Evolutionary conservation across 2,888 invertebrate genomes (phyloP).

Genomic region (Oscheius onirici): DNA sequence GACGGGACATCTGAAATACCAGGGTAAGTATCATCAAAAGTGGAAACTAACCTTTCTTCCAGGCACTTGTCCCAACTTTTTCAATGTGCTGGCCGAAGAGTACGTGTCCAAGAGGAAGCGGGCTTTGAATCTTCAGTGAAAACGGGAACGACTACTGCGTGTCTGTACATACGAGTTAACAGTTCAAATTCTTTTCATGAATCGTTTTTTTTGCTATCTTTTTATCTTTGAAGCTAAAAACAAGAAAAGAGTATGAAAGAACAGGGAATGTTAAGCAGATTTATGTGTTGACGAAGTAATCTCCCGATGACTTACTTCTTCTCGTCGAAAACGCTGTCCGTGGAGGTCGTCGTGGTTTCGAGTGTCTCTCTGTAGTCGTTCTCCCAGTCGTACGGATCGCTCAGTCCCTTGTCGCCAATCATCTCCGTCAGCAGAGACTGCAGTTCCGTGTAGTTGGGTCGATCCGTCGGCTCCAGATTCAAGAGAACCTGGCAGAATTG

Average conservation of each 20-base stretch:
- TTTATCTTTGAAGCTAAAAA: not conserved
- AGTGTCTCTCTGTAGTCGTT: conserved; percentile 5
- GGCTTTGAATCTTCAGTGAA: conserved; percentile 16
- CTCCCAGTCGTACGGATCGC: conserved; percentile 60
- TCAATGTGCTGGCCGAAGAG: conserved; percentile 49
- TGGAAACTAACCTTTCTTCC: conserved; percentile 4
- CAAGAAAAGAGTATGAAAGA: not conserved
- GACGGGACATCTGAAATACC: conserved; percentile 40
- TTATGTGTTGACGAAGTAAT: not conserved
- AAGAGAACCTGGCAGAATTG: conserved; percentile 47
- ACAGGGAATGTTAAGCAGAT: not conserved
- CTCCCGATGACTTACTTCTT: not conserved
- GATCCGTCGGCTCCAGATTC: conserved; percentile 41
- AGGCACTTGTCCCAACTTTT: conserved; percentile 53
- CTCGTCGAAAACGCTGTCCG: not conserved
- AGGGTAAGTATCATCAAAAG: conserved; percentile 26
- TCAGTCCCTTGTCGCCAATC: conserved; percentile 45
- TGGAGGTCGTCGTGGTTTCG: not conserved
- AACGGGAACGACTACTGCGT: not conserved
- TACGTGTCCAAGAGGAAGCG: conserved; percentile 47
- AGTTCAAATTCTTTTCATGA: conserved; percentile 26
- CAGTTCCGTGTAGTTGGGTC: conserved; percentile 52
- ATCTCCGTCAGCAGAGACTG: conserved; percentile 44
- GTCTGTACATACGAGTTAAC: conserved; percentile 24
- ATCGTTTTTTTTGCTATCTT: too few species aligned